These are phyloP conservation scores for Mimachlamys varia DNA, from an alignment of 2,888 invertebrate species.

Conservation along the genomic window DNA sequence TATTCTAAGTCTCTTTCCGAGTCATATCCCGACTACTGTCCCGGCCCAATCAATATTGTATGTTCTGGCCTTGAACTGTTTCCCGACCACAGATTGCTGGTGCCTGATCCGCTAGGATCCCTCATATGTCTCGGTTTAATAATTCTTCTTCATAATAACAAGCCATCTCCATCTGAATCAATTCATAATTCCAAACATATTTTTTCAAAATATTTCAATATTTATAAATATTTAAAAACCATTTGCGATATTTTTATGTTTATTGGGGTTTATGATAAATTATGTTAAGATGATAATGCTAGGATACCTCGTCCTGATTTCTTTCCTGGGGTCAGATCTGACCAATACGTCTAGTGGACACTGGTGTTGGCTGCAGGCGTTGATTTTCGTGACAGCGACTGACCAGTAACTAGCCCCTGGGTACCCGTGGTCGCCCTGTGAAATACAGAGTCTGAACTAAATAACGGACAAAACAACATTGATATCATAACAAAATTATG, in stretches of 20 bases:
- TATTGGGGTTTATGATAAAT: background rate
- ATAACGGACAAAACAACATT: background rate
- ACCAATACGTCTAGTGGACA: background rate
- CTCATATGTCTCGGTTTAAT: background rate
- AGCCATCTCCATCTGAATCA: background rate
- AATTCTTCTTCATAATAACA: background rate
- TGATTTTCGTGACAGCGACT: background rate
- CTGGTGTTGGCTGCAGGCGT: background rate
- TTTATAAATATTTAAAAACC: background rate
- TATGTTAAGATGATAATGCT: background rate
- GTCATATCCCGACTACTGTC: background rate
- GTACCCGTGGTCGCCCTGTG: background rate
- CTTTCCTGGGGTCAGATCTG: background rate
- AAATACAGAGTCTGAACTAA: background rate
- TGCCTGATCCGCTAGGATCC: background rate
- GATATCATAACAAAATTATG: background rate
- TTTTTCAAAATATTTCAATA: background rate
- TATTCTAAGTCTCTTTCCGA: background rate
- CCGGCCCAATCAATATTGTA: background rate
- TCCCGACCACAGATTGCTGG: background rate
- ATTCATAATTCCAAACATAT: background rate
- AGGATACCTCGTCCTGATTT: background rate
- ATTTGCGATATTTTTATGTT: background rate
- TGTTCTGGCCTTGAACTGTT: background rate
- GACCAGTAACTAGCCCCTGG: background rate